Conservation (phyloP, 1,140 invertebrate genomes). For the Pseudoatta argentina region DNA sequence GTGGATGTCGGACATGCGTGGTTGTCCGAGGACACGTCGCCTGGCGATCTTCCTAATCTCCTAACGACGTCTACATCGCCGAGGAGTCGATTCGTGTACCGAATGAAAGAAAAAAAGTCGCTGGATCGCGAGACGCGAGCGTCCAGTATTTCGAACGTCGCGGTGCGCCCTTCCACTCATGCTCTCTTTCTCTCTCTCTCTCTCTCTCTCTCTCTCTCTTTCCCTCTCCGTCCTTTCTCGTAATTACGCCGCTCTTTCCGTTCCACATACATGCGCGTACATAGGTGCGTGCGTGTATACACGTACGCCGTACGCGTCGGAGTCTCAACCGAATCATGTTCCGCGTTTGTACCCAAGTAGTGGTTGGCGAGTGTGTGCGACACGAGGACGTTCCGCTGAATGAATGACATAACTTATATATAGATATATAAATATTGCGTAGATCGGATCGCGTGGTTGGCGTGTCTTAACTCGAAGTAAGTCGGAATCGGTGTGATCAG, state of each 20-base stretch:
- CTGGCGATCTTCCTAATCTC: conserved; percentile 23
- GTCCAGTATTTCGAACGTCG: conserved; percentile 61
- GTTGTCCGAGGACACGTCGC: conserved; percentile 2
- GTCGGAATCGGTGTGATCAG: not conserved
- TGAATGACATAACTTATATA: conserved; percentile 75
- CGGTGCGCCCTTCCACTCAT: not conserved
- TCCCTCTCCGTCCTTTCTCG: not conserved
- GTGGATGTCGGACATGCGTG: conserved; percentile 47
- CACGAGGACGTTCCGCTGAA: conserved; percentile 61
- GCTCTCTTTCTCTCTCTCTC: no score
- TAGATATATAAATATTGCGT: conserved; percentile 62
- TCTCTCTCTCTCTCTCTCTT: not conserved
- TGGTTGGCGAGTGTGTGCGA: conserved; percentile 42
- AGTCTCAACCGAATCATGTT: not conserved
- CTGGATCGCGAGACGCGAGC: not conserved
- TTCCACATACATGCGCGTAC: not conserved
- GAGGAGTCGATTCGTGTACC: conserved; percentile 42
- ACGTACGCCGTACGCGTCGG: not conserved
- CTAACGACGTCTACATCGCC: conserved; percentile 3
- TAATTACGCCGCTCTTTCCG: not conserved
- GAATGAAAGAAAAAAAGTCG: conserved; percentile 27
- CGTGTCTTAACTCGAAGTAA: not conserved
- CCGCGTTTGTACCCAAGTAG: conserved; percentile 31
- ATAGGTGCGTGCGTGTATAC: not conserved
- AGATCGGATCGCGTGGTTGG: not conserved